Evolutionary conservation across 2,113 vertebrate species (phyloP).

Genomic region (Pluvianellus socialis): DNA sequence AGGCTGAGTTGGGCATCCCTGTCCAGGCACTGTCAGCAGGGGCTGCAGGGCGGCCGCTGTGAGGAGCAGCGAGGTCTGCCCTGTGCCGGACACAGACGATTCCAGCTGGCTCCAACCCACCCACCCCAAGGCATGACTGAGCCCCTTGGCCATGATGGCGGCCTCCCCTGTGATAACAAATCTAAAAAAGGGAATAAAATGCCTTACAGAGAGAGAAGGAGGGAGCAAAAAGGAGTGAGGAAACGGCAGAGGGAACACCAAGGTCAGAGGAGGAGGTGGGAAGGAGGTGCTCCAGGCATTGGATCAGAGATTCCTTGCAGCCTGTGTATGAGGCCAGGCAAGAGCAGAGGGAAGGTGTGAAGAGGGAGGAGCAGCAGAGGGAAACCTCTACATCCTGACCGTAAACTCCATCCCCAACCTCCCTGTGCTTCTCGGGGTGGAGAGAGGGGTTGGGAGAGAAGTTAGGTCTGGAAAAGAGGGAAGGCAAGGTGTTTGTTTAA

Average conservation of each 20-base stretch:
- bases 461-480: not conserved
- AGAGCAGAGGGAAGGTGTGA: not conserved
- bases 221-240: not conserved
- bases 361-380: not conserved
- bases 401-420: not conserved
- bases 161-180: not conserved
- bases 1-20: not conserved
- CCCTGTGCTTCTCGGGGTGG: rapidly evolving
- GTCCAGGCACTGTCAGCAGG: rapidly evolving
- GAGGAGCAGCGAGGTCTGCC: not conserved
- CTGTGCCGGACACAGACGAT: rapidly evolving
- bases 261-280: not conserved
- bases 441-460: not conserved
- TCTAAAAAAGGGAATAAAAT: not conserved
- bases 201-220: not conserved
- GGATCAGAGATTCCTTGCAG: not conserved
- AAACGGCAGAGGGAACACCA: not conserved
- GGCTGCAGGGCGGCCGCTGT: not conserved
- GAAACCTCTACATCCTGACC: not conserved
- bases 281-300: not conserved
- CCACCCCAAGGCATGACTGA: rapidly evolving
- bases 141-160: rapidly evolving
- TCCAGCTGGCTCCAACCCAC: rapidly evolving
- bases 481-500: not conserved
- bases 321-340: not conserved